A percentile compares a stretch with the other conserved stretches of the same genome.
Evolutionary conservation across 2,797 vertebrate species (phyloP).

Genomic region (Coendou prehensilis): DNA sequence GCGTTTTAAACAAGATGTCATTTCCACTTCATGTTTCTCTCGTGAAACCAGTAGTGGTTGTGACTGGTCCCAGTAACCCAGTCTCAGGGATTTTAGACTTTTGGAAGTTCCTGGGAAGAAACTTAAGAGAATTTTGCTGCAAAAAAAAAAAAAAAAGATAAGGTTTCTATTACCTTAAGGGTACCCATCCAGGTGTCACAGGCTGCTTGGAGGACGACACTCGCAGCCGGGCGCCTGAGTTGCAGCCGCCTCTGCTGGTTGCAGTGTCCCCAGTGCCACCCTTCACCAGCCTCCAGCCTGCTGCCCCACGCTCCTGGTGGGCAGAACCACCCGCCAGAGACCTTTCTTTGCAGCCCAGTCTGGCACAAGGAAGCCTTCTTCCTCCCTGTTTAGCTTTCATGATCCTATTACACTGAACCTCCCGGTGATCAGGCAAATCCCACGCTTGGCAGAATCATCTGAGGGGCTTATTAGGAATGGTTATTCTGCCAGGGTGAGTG

Average conservation of each 20-base stretch:
- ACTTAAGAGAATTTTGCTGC: constrained; percentile 32
- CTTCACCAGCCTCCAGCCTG: accelerated
- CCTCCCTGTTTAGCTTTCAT: background rate
- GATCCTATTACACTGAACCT: background rate
- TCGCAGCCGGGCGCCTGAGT: background rate
- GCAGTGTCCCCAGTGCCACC: background rate
- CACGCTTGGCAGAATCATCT: background rate
- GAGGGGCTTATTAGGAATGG: background rate
- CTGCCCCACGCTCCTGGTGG: background rate
- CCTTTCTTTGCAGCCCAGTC: background rate
- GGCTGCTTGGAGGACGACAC: background rate
- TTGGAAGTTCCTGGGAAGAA: constrained; percentile 24
- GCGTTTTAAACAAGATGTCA: constrained; percentile 82
- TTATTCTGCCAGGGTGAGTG: background rate
- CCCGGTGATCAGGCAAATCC: background rate
- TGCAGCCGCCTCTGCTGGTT: background rate
- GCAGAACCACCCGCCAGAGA: background rate
- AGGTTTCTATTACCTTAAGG: background rate
- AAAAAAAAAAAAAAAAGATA: background rate
- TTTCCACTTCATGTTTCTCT: constrained; percentile 79
- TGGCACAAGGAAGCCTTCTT: too few relatives aligned
- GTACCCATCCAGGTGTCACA: background rate
- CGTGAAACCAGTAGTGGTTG: constrained; percentile 64
- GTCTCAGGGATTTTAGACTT: constrained; percentile 22
- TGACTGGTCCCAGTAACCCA: constrained; percentile 38